Evolutionary conservation across 1,140 invertebrate genomes (phyloP).

Genomic region (Microplitis mediator): DNA sequence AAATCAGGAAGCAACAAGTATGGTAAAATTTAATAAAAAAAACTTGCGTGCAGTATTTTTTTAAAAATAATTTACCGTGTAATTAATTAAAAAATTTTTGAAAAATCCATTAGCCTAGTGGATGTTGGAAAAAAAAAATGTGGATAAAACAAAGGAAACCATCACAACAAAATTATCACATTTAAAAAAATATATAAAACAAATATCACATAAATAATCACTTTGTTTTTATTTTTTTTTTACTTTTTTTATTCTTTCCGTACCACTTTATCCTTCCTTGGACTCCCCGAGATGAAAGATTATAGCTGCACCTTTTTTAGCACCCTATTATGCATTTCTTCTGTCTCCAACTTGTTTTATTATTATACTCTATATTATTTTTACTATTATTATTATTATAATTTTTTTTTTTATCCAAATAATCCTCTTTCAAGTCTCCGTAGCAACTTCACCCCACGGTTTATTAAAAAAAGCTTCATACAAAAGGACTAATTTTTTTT

Average conservation of each 20-base stretch:
- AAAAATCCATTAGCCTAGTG: no score
- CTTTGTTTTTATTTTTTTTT: neutral
- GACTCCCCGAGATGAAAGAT: slow-evolving; percentile 4
- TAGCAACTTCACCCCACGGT: neutral
- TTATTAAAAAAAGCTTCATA: no score
- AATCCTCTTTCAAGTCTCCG: no score
- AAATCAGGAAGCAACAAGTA: slow-evolving; percentile 11
- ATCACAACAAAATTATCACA: neutral
- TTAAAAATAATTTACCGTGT: no score
- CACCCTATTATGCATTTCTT: slow-evolving; percentile 14
- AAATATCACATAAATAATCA: neutral
- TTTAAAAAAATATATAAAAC: neutral
- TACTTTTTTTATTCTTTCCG: neutral
- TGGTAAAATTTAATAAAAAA: no score
- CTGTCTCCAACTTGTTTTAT: neutral
- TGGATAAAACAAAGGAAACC: no score
- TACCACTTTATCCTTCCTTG: slow-evolving; percentile 12
- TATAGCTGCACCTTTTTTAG: slow-evolving; percentile 13
- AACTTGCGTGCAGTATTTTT: neutral
- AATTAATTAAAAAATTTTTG: neutral
- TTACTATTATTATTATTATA: neutral
- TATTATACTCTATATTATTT: neutral
- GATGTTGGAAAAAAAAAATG: no score
- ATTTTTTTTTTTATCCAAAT: neutral
- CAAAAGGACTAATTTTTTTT: no score